Evolutionary conservation across 1,140 invertebrate species (phyloP).

Genomic region (Frieseomelitta varia): DNA sequence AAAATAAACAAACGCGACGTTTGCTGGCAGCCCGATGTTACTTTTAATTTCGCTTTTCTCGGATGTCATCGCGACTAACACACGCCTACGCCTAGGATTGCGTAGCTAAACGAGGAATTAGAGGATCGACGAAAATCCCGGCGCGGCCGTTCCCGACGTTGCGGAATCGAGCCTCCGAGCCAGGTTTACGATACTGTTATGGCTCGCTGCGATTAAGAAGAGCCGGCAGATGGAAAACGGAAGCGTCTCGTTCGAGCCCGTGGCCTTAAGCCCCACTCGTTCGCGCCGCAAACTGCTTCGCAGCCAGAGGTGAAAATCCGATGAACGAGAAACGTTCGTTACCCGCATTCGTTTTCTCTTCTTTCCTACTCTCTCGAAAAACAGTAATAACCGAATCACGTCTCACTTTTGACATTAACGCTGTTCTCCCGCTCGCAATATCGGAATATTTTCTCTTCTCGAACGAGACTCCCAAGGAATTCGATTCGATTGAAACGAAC

Average conservation of each 20-base stretch:
- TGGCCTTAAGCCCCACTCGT: slow-evolving; percentile 28
- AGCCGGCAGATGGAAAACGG: slow-evolving; percentile 27
- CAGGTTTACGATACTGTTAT: slow-evolving; percentile 58
- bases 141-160: slow-evolving; percentile 32
- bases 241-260: slow-evolving; percentile 44
- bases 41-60: slow-evolving; percentile 33
- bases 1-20: background rate
- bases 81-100: background rate
- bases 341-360: background rate
- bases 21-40: background rate
- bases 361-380: background rate
- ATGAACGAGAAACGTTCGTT: background rate
- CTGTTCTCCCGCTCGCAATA: background rate
- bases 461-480: background rate
- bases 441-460: background rate
- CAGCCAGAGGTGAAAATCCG: slow-evolving; percentile 35
- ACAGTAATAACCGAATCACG: background rate
- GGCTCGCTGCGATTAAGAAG: slow-evolving; percentile 52
- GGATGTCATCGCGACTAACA: slow-evolving; percentile 22
- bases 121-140: slow-evolving; percentile 48
- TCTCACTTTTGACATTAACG: too few species aligned
- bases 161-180: slow-evolving; percentile 28
- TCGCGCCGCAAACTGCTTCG: background rate
- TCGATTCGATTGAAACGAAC: background rate
- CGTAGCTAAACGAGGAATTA: slow-evolving; percentile 56